Evolutionary conservation across 2,888 invertebrate species (phyloP).

Genomic region (Agriopis aurantiaria): DNA sequence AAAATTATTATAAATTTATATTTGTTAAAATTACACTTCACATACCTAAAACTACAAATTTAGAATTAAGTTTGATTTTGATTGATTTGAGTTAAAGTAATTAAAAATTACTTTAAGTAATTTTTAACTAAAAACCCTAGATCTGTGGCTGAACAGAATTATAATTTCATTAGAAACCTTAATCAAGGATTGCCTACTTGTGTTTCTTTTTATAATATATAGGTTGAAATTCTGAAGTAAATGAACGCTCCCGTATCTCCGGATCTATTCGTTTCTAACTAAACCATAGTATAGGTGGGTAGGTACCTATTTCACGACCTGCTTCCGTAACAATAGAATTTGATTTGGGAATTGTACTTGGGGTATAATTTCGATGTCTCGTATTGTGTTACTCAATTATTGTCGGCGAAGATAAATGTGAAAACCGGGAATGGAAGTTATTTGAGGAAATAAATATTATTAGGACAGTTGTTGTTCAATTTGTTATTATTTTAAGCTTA

Average conservation of each 20-base stretch:
- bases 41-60: too few species aligned
- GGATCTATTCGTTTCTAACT: background rate
- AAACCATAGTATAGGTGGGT: conserved; percentile 4
- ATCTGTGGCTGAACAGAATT: background rate
- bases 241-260: background rate
- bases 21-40: too few species aligned
- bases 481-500: background rate
- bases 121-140: background rate
- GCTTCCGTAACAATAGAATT: conserved; percentile 40
- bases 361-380: conserved; percentile 34
- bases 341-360: conserved; percentile 40
- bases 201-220: background rate
- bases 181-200: background rate
- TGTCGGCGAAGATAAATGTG: conserved; percentile 29
- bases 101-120: too few species aligned
- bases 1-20: too few species aligned
- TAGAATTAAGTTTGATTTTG: background rate
- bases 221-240: background rate
- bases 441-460: conserved; percentile 4
- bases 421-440: conserved; percentile 8
- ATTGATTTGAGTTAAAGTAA: background rate
- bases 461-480: background rate
- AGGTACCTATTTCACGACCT: conserved; percentile 25
- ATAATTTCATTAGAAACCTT: background rate
- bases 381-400: conserved; percentile 37